These are phyloP conservation scores for Phalera bucephala DNA, from an alignment of 2,888 invertebrate genomes.

Conservation along the genomic window DNA sequence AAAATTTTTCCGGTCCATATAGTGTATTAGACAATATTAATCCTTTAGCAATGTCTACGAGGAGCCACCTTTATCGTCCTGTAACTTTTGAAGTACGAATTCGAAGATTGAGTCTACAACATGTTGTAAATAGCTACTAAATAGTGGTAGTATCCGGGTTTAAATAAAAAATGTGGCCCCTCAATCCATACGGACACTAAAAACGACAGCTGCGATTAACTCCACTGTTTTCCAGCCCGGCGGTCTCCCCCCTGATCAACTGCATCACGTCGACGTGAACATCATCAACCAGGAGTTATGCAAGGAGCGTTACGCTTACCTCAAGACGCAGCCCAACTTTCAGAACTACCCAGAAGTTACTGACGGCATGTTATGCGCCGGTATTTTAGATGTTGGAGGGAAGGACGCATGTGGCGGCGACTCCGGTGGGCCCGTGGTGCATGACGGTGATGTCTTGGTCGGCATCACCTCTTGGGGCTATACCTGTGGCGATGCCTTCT, in stretches of 20 bases:
- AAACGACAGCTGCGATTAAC: no score
- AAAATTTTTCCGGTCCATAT: no score
- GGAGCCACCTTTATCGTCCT: no score
- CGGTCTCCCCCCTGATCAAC: conserved; percentile 32
- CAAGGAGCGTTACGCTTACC: conserved; percentile 42
- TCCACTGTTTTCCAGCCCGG: no score
- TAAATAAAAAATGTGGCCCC: no score
- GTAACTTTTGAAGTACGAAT: no score
- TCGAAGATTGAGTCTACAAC: no score
- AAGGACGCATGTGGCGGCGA: conserved; percentile 49
- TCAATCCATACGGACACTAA: no score
- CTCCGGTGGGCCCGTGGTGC: conserved; percentile 57
- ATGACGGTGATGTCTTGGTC: conserved; percentile 38
- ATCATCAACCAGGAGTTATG: conserved; percentile 55
- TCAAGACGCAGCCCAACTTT: conserved; percentile 38
- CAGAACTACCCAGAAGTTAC: conserved; percentile 41
- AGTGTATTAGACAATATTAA: no score
- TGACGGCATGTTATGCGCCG: conserved; percentile 62
- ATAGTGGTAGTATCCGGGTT: no score
- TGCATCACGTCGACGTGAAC: conserved; percentile 46
- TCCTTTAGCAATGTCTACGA: no score
- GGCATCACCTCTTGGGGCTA: conserved; percentile 48
- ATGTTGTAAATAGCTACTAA: no score
- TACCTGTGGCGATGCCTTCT: conserved; percentile 32
- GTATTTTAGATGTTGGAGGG: conserved; percentile 50